Conservation (phyloP, 2,888 invertebrate genomes). For the Luperina testacea region DNA sequence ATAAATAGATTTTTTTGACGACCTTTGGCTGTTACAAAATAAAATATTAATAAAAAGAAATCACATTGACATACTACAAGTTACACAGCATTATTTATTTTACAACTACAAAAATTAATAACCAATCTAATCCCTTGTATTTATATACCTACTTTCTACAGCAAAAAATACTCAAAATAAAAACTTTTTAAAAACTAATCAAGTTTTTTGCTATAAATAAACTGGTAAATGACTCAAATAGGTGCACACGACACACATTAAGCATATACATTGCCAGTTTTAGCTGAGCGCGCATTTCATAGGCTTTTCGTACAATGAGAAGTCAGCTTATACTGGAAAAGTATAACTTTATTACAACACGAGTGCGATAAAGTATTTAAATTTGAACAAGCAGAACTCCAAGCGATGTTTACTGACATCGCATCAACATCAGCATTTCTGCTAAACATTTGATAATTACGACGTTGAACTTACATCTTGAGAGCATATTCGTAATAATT, state of each 20-base stretch:
- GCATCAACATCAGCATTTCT: background rate
- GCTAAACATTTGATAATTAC: background rate
- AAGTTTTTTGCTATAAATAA: constrained; percentile 5
- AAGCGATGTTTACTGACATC: constrained; percentile 14
- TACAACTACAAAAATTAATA: constrained; percentile 5
- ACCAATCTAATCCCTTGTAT: background rate
- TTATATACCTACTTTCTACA: constrained; percentile 32
- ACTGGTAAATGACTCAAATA: background rate
- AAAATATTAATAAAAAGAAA: constrained; percentile 38
- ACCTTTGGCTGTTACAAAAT: constrained; percentile 52
- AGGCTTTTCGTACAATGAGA: background rate
- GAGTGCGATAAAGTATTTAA: constrained; percentile 9
- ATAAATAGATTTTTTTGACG: constrained; percentile 46
- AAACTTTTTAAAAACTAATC: constrained; percentile 2
- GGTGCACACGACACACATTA: background rate
- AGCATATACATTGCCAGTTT: background rate
- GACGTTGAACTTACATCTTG: background rate
- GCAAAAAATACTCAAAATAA: constrained; percentile 7
- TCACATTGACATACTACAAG: background rate
- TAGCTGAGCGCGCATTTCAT: background rate
- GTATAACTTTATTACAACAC: constrained; percentile 21
- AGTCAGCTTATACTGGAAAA: background rate
- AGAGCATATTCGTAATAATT: background rate
- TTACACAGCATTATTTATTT: background rate
- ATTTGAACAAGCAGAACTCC: constrained; percentile 46